Conservation (phyloP, 1,140 invertebrate species). For the Drosophila willistoni region DNA sequence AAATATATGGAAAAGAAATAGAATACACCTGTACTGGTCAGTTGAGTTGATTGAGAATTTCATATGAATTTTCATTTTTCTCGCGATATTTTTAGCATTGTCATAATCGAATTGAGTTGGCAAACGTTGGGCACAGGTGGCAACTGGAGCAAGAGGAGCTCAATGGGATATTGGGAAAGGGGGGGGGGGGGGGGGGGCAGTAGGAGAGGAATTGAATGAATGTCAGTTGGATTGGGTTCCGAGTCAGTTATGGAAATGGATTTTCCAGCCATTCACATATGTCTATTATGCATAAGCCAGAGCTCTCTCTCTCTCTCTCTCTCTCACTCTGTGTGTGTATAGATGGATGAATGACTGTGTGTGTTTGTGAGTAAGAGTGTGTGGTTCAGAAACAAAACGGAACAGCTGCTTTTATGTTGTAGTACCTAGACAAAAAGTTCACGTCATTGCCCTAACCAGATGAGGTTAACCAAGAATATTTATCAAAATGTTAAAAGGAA, state of each 20-base stretch:
- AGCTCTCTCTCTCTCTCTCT: constrained; percentile 13
- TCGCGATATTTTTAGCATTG: constrained; percentile 69
- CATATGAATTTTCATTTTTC: constrained; percentile 58
- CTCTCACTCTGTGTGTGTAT: constrained; percentile 8
- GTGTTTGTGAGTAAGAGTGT: neutral
- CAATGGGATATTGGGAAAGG: too few relatives aligned
- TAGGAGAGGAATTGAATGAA: neutral
- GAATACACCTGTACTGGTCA: constrained; percentile 30
- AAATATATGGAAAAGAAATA: constrained; percentile 7
- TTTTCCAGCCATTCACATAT: constrained; percentile 59
- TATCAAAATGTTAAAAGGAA: constrained; percentile 1
- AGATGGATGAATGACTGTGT: neutral
- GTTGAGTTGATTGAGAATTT: constrained; percentile 60
- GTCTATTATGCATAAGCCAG: constrained; percentile 72
- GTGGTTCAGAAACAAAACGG: constrained; percentile 39
- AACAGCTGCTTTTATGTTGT: constrained; percentile 69
- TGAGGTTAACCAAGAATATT: neutral
- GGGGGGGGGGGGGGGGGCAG: neutral
- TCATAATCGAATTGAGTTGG: constrained; percentile 55
- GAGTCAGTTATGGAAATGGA: constrained; percentile 73
- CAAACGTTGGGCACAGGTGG: neutral
- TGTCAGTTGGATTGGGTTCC: constrained; percentile 26
- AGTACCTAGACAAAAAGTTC: constrained; percentile 62
- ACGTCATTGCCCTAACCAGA: constrained; percentile 56
- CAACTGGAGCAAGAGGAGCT: neutral